Percentiles rank a stretch among this genome's conserved stretches.
These are phyloP conservation scores for Platycheirus albimanus DNA, from an alignment of 2,888 invertebrate genomes.

Conservation along the genomic window DNA sequence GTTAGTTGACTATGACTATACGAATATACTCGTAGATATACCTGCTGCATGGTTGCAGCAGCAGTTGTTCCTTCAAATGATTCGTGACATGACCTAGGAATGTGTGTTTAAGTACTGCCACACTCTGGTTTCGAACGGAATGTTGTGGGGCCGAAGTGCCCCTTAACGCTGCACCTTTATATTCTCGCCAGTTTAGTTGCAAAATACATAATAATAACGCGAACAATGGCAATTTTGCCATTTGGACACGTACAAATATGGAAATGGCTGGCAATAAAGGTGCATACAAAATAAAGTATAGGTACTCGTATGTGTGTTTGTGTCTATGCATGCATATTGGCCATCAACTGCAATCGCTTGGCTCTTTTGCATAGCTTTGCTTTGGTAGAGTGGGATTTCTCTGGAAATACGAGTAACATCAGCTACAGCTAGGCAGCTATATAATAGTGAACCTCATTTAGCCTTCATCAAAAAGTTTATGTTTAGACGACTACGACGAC, in stretches of 20 bases:
- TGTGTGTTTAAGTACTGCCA: slow-evolving; percentile 10
- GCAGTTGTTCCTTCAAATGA: slow-evolving; percentile 44
- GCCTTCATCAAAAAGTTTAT: slow-evolving; percentile 36
- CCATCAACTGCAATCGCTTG: slow-evolving; percentile 65
- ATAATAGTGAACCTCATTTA: not conserved
- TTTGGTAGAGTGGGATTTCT: slow-evolving; percentile 27
- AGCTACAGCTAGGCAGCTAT: not conserved
- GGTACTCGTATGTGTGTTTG: not conserved
- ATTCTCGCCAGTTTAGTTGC: slow-evolving; percentile 11
- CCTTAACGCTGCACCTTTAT: not conserved
- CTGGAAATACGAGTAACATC: slow-evolving; percentile 12
- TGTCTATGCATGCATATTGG: slow-evolving; percentile 38
- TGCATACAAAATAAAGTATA: slow-evolving; percentile 66
- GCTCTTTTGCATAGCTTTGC: no score
- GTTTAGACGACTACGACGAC: slow-evolving; percentile 1
- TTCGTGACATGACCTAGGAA: slow-evolving; percentile 68
- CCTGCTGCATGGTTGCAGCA: slow-evolving; percentile 35
- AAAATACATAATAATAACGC: slow-evolving; percentile 70
- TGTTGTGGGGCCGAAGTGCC: slow-evolving; percentile 1
- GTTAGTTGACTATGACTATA: no score
- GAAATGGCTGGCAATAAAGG: slow-evolving; percentile 72
- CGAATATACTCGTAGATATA: no score
- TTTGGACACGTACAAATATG: slow-evolving; percentile 72
- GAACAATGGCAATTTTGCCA: slow-evolving; percentile 72
- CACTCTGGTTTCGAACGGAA: slow-evolving; percentile 1